phyloP scores from a whole-genome alignment of 2,888 invertebrate species.

The Chymomyza caudatula region DNA sequence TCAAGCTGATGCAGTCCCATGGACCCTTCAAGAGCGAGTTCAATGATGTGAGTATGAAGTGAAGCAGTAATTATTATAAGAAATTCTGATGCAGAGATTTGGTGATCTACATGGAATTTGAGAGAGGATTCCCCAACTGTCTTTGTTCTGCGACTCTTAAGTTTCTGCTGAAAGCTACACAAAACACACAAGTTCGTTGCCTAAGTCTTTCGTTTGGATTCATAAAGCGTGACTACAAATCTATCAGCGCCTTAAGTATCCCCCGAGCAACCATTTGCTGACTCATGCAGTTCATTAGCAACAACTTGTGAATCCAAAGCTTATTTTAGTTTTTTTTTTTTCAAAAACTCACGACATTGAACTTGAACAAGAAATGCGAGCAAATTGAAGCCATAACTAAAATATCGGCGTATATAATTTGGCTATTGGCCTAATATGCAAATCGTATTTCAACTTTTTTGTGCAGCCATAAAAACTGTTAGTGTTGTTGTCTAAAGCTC shows the following conservation, averaged over 20 bases:
- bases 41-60: conserved; percentile 81
- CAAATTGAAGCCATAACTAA: conserved; percentile 12
- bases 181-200: conserved; percentile 67
- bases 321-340: not conserved
- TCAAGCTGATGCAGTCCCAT: conserved; percentile 81
- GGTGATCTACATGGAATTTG: no score
- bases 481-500: not conserved
- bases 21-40: conserved; percentile 83
- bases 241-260: not conserved
- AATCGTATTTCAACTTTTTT: not conserved
- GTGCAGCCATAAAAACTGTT: not conserved
- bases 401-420: not conserved
- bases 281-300: not conserved
- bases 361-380: conserved; percentile 36
- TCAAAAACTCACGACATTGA: conserved; percentile 36
- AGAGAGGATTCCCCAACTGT: no score
- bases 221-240: not conserved
- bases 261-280: not conserved
- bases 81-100: no score
- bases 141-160: no score
- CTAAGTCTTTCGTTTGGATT: conserved; percentile 51
- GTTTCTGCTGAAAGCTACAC: no score
- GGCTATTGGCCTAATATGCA: not conserved
- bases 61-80: not conserved
- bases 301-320: not conserved